Percentiles rank a stretch among this genome's conserved stretches.
Conservation (phyloP, 2,888 invertebrate species). For the Acheta domesticus region DNA sequence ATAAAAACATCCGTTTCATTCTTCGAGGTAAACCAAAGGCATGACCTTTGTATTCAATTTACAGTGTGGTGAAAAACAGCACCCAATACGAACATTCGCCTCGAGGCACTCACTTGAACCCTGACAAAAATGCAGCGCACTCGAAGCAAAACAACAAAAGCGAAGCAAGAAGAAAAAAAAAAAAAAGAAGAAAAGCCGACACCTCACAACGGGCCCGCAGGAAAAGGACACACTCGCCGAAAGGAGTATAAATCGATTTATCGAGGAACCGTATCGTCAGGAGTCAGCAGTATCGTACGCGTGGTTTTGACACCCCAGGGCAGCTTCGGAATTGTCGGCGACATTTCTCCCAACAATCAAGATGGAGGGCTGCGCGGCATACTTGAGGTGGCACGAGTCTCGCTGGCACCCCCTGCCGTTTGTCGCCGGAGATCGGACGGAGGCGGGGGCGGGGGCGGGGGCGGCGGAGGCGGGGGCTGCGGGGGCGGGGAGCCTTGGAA, state of each 20-base stretch:
- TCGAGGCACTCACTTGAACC: too few species aligned
- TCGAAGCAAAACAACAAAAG: too few species aligned
- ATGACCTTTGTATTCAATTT: too few species aligned
- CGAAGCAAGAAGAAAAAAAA: too few species aligned
- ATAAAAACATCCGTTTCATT: too few species aligned
- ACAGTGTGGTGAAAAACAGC: too few species aligned
- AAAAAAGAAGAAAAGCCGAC: too few species aligned
- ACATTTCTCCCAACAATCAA: slow-evolving; percentile 9
- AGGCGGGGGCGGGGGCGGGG: not conserved
- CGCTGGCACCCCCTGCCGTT: not conserved
- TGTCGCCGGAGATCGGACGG: not conserved
- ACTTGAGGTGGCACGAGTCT: not conserved
- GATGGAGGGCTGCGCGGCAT: slow-evolving; percentile 11
- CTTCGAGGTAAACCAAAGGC: too few species aligned
- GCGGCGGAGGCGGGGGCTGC: not conserved
- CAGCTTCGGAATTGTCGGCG: not conserved
- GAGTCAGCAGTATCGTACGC: not conserved
- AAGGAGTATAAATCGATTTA: slow-evolving; percentile 18
- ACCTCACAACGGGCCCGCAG: not conserved
- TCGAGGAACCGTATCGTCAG: slow-evolving; percentile 3
- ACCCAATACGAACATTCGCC: too few species aligned
- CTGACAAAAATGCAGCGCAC: too few species aligned
- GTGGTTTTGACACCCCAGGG: slow-evolving; percentile 9
- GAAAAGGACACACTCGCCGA: not conserved
- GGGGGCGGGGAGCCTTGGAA: not conserved